phyloP scores from a whole-genome alignment of 2,888 invertebrate genomes.

The Epirrhoe alternata region DNA sequence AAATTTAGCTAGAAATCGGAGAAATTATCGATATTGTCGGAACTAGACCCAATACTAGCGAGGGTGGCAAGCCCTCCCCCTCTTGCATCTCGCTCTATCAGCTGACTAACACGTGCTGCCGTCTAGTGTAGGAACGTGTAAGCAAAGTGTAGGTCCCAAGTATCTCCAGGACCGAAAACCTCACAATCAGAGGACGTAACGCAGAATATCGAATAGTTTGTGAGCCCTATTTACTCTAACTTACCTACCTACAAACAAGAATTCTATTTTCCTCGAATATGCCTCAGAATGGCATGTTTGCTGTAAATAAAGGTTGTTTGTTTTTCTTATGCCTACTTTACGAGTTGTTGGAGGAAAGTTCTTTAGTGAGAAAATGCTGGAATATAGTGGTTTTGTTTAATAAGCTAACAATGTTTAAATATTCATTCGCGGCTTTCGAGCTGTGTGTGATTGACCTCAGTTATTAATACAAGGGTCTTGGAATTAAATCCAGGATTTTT shows the following conservation, averaged over 20 bases:
- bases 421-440: background rate
- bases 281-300: slow-evolving; percentile 14
- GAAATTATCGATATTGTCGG: slow-evolving; percentile 41
- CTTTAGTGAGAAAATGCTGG: slow-evolving; percentile 3
- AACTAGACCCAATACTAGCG: slow-evolving; percentile 37
- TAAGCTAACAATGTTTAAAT: background rate
- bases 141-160: slow-evolving; percentile 37
- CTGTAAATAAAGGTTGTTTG: slow-evolving; percentile 24
- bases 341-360: slow-evolving; percentile 8
- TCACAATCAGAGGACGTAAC: slow-evolving; percentile 7
- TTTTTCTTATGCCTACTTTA: slow-evolving; percentile 11
- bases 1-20: background rate
- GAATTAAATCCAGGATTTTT: no score
- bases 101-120: slow-evolving; percentile 81
- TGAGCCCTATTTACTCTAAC: slow-evolving; percentile 19
- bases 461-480: no score
- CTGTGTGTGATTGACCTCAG: background rate
- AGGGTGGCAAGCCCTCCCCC: slow-evolving; percentile 59
- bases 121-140: slow-evolving; percentile 63
- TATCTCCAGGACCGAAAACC: slow-evolving; percentile 17
- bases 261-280: slow-evolving; percentile 23
- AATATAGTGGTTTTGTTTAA: background rate
- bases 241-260: slow-evolving; percentile 28
- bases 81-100: slow-evolving; percentile 72
- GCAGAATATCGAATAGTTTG: slow-evolving; percentile 14